Evolutionary conservation across 2,113 vertebrate species (phyloP), one percentile per base, ranked within the genome.

Genomic region (Tor tambroides): DNA sequence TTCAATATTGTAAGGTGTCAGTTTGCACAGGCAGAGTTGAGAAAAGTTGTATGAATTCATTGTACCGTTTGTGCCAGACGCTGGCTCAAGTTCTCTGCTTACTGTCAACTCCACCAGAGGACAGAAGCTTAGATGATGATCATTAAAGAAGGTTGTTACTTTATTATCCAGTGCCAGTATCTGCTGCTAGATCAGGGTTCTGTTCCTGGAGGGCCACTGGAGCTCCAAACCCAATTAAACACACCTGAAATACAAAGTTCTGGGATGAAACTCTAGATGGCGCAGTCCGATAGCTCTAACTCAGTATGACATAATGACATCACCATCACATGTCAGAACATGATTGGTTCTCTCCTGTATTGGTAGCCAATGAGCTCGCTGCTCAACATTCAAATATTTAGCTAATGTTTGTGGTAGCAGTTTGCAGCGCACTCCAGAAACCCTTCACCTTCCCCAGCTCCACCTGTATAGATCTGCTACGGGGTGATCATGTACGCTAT

Each of bases 71-170:
- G 38, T 46, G 6, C 38, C 61, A 82, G 26, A 46, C 0, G 14
- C 56, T 65, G 59, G 23, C 59, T 81, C 59, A 46, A 43, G 59
- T 61, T 43, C 56, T 81, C 35, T 81, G 79, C 19, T 38, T 59
- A 15, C 54, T 38, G 78, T 80, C 78, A 80, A 8, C 51, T 56
- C 9, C 19, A 11, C 51, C 49, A 7, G 14, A 77, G 67, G 32
- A 71, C 8, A 46, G 23, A 1, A 49, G 43, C n/a, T 77, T 51
- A 49, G 43, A n/a, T 28, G 38, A 28, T 3, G 23, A 49, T 26
- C n/a, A 51, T 28, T 51, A 49, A 49, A 77, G 35, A 41, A 38
- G 21, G 23, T 41, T n/a, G 38, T n/a, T 41, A 41, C 21, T 12
- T 6, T n/a, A n/a, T 38, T 74, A 41, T 74, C 71, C 71, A n/a